These are phyloP conservation scores for Caprella mutica DNA, from an alignment of 2,888 invertebrate genomes.

Conservation along the genomic window DNA sequence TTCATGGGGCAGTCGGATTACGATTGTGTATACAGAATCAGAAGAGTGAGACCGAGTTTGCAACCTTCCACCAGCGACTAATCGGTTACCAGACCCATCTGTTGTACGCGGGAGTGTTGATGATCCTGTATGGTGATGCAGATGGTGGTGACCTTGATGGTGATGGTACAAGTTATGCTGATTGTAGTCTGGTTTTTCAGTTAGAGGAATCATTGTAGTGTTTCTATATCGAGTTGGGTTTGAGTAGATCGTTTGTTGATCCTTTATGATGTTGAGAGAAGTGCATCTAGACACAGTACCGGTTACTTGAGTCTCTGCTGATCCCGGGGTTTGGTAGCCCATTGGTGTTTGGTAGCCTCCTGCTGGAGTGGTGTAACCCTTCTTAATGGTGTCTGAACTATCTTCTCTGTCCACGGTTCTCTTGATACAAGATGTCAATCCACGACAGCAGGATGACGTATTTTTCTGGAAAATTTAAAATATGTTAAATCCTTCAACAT, in stretches of 20 bases:
- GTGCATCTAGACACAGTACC: conserved; percentile 73
- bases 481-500: no score
- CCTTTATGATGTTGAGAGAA: conserved; percentile 66
- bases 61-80: conserved; percentile 14
- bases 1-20: conserved; percentile 66
- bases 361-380: conserved; percentile 44
- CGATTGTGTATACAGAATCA: conserved; percentile 70
- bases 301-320: conserved; percentile 66
- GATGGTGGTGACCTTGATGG: conserved; percentile 18
- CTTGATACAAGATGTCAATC: conserved; percentile 31
- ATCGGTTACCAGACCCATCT: conserved; percentile 16
- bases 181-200: conserved; percentile 23
- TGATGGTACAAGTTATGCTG: conserved; percentile 19
- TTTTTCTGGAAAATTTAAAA: no score
- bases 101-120: conserved; percentile 30
- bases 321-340: conserved; percentile 48
- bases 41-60: conserved; percentile 35
- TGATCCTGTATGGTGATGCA: conserved; percentile 19
- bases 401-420: conserved; percentile 31
- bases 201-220: conserved; percentile 31
- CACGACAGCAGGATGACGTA: conserved; percentile 36
- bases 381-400: conserved; percentile 38
- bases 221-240: conserved; percentile 35
- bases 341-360: conserved; percentile 42
- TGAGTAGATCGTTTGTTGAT: conserved; percentile 40